These are phyloP conservation scores for Scolopax mira DNA, from an alignment of 2,113 vertebrate species.

Conservation along the genomic window DNA sequence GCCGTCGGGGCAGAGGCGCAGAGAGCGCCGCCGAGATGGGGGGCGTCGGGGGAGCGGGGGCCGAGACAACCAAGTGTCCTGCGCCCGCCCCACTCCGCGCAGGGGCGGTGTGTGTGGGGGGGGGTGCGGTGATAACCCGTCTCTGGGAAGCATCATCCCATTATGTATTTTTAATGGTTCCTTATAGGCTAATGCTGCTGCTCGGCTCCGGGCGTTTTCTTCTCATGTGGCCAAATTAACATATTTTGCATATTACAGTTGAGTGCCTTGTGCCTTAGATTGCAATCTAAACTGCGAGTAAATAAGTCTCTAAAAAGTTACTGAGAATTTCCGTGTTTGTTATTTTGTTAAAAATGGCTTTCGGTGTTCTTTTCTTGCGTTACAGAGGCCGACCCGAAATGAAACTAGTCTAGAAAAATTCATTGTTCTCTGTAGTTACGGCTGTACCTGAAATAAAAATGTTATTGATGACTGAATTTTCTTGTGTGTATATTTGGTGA, in stretches of 20 bases:
- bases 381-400: constrained; percentile 72
- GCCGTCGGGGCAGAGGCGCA: background rate
- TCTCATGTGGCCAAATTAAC: constrained; percentile 19
- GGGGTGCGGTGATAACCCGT: background rate
- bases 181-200: constrained; percentile 15
- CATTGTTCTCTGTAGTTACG: constrained; percentile 86
- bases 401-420: constrained; percentile 76
- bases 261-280: constrained; percentile 64
- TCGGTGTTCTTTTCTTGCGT: constrained; percentile 32
- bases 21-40: too few relatives aligned
- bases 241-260: constrained; percentile 50
- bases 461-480: constrained; percentile 90
- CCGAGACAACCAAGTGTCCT: background rate
- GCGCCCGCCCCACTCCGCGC: background rate
- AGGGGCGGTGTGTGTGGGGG: background rate
- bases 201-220: constrained; percentile 17
- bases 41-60: background rate
- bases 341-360: constrained; percentile 76
- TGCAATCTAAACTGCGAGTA: constrained; percentile 60
- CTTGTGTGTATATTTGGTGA: constrained; percentile 83
- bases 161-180: constrained; percentile 24
- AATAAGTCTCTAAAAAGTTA: constrained; percentile 70
- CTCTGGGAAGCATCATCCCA: background rate
- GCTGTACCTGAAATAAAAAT: constrained; percentile 88
- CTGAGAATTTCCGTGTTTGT: constrained; percentile 47